Evolutionary conservation across 2,113 vertebrate species (phyloP), one percentile per base, ranked within the genome.

Genomic region (Macquaria ambigua): DNA sequence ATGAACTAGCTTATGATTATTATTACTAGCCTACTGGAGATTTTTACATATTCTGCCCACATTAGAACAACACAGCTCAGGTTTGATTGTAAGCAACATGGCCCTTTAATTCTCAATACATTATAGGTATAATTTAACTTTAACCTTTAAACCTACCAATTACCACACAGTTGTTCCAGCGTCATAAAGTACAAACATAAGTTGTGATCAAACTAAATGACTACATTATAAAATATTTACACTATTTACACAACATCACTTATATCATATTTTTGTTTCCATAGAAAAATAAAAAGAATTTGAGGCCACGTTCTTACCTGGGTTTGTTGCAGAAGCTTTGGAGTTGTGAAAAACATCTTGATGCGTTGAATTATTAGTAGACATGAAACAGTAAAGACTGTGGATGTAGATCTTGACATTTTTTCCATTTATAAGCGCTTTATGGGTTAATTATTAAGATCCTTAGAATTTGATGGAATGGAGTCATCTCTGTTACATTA

Each of bases 221-320:
- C 37, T 46, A 8, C 14, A 23, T 31, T 14, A 14, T 3, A 34
- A 59, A 7, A 74, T 34, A 66, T 55, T 39, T 61, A 43, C 21
- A 59, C 8, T 58, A 14, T 62, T 21, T n/a, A n/a, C n/a, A 78
- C 8, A 70, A 62, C 11, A 63, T 21, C 5, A 3, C 18, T 68
- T 37, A 62, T 0, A 9, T 31, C 5, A 58, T n/a, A 59, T 43
- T 21, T 50, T 61, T 11, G 12, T 50, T 73, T 70, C 8, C 10
- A 56, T 18, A 14, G 56, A 63, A 62, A 59, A 52, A 48, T 31
- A 0, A 41, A 41, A 79, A 79, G 21, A 28, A 72, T 25, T 46
- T 34, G 4, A 71, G 7, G 69, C 1, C 14, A 77, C 3, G 67
- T n/a, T 81, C 91, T 93, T 93, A 94, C 93, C 93, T 92, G 73